Conservation (phyloP, 2,888 invertebrate species). For the Baronia brevicornis region DNA sequence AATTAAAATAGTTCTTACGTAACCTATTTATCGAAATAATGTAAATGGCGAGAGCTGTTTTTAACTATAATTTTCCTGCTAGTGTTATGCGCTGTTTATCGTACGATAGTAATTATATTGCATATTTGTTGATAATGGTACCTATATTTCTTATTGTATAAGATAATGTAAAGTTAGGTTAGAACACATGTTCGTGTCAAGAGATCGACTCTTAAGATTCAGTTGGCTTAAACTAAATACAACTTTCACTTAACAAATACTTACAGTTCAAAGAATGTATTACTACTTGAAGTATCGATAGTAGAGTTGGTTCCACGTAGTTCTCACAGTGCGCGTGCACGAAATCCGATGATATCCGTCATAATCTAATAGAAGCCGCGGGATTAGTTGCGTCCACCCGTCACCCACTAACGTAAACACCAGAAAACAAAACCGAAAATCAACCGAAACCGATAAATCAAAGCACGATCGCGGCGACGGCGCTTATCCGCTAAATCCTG, state of each 20-base stretch:
- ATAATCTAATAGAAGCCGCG: slow-evolving; percentile 68
- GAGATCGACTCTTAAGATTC: background rate
- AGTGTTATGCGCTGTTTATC: too few species aligned
- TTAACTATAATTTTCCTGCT: too few species aligned
- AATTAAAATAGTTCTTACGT: too few species aligned
- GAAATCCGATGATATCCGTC: slow-evolving; percentile 68
- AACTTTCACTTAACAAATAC: slow-evolving; percentile 28
- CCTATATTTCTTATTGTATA: too few species aligned
- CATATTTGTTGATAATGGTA: too few species aligned
- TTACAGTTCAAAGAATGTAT: slow-evolving; percentile 37
- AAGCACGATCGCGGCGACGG: slow-evolving; percentile 71
- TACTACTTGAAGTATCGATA: slow-evolving; percentile 21
- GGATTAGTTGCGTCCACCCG: slow-evolving; percentile 64
- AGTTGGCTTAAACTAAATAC: slow-evolving; percentile 2
- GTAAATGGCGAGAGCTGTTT: too few species aligned
- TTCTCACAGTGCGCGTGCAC: slow-evolving; percentile 54
- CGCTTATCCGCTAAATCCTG: slow-evolving; percentile 74
- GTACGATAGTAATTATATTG: too few species aligned
- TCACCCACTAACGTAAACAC: slow-evolving; percentile 74
- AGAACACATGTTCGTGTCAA: too few species aligned
- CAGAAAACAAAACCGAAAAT: slow-evolving; percentile 60
- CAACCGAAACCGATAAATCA: slow-evolving; percentile 74
- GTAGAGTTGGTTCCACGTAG: slow-evolving; percentile 33
- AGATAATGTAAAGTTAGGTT: slow-evolving; percentile 2
- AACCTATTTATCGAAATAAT: too few species aligned